These are phyloP conservation scores for Hirtodrosophila duncani DNA, from an alignment of 2,888 invertebrate species.

Conservation along the genomic window DNA sequence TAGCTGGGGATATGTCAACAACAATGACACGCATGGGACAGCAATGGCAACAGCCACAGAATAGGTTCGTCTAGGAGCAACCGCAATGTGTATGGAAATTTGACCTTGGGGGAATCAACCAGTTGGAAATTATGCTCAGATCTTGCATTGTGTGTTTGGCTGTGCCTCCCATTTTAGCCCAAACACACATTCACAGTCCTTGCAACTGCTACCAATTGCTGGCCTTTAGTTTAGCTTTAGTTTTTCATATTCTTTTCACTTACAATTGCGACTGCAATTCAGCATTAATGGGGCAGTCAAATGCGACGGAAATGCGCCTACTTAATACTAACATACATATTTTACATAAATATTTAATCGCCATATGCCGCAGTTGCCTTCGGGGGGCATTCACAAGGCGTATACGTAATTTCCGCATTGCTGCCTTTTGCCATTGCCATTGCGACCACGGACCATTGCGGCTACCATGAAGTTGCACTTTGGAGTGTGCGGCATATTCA, in stretches of 20 bases:
- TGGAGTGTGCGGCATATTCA: too few relatives aligned
- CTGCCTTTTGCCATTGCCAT: too few relatives aligned
- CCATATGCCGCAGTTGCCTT: slow-evolving; percentile 37
- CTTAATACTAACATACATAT: slow-evolving; percentile 30
- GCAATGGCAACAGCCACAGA: slow-evolving; percentile 2
- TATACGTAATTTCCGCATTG: slow-evolving; percentile 55
- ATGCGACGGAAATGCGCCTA: slow-evolving; percentile 38
- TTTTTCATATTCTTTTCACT: too few relatives aligned
- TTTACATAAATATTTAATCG: slow-evolving; percentile 52
- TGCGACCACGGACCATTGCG: too few relatives aligned
- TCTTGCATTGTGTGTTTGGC: neutral
- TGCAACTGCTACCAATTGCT: slow-evolving; percentile 25
- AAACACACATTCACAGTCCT: too few relatives aligned
- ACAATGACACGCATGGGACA: slow-evolving; percentile 49
- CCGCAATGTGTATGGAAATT: slow-evolving; percentile 21
- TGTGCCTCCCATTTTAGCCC: neutral
- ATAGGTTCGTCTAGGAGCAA: slow-evolving; percentile 26
- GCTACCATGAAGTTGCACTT: too few relatives aligned
- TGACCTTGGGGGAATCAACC: slow-evolving; percentile 46
- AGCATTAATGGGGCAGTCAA: slow-evolving; percentile 27
- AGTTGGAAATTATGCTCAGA: slow-evolving; percentile 8
- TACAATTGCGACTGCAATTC: slow-evolving; percentile 18
- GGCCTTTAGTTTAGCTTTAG: too few relatives aligned
- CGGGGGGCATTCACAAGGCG: slow-evolving; percentile 20
- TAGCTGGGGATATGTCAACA: slow-evolving; percentile 61